A percentile compares a stretch with the other conserved stretches of the same genome.
These are phyloP conservation scores for Acipenser ruthenus DNA, from an alignment of 2,797 vertebrate genomes.

Conservation along the genomic window DNA sequence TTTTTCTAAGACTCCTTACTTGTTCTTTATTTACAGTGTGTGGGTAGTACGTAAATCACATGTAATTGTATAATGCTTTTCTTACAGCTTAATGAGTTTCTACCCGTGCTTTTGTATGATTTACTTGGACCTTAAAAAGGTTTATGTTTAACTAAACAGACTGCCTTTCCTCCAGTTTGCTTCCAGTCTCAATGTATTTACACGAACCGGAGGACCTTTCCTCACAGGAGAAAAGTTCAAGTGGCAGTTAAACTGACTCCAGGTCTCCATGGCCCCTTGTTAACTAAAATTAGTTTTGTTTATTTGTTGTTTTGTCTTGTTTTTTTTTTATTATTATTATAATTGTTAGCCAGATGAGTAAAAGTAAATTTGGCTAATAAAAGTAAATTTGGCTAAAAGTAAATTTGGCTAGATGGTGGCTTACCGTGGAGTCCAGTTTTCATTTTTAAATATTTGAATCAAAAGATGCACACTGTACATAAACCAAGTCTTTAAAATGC, in stretches of 20 bases:
- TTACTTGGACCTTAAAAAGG: background rate
- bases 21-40: too few species aligned
- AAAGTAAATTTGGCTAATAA: background rate
- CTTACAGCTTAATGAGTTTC: background rate
- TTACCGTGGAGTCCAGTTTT: too few species aligned
- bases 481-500: too few species aligned
- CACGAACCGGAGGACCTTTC: conserved; percentile 22
- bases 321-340: conserved; percentile 21
- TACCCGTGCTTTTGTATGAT: background rate
- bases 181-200: conserved; percentile 47
- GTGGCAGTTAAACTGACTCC: conserved; percentile 1
- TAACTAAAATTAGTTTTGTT: conserved; percentile 15
- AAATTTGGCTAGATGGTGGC: too few species aligned
- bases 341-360: background rate
- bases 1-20: background rate
- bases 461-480: too few species aligned
- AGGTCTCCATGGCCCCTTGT: background rate
- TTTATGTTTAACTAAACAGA: conserved; percentile 2
- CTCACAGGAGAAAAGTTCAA: background rate
- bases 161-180: conserved; percentile 13
- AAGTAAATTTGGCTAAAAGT: too few species aligned
- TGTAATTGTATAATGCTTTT: background rate
- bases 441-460: too few species aligned
- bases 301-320: conserved; percentile 22
- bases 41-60: too few species aligned